These are phyloP conservation scores for Heterohyrax brucei DNA, from an alignment of 2,797 vertebrate genomes.

Conservation along the genomic window DNA sequence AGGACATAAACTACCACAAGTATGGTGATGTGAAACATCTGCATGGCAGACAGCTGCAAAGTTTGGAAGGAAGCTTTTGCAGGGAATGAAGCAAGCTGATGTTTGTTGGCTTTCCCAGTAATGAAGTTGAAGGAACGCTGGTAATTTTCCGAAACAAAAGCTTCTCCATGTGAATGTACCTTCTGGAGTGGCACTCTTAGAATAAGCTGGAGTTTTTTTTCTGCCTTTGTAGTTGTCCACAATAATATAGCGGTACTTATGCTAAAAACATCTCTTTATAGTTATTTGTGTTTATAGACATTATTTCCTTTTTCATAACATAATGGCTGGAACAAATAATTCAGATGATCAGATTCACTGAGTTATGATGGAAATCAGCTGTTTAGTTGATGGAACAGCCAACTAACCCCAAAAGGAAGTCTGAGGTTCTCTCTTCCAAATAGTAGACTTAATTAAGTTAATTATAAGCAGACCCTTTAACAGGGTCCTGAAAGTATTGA, in stretches of 20 bases:
- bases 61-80: conserved; percentile 82
- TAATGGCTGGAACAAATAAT: conserved; percentile 59
- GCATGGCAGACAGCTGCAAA: conserved; percentile 83
- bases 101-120: conserved; percentile 63
- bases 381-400: conserved; percentile 66
- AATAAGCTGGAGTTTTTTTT: conserved; percentile 12
- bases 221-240: conserved; percentile 19
- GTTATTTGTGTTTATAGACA: conserved; percentile 1
- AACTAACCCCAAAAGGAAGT: conserved; percentile 78
- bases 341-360: conserved; percentile 30
- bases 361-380: conserved; percentile 76
- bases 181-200: background rate
- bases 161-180: background rate
- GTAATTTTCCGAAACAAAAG: conserved; percentile 67
- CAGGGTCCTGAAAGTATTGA: conserved; percentile 58
- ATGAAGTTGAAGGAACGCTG: background rate
- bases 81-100: conserved; percentile 75
- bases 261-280: conserved; percentile 15
- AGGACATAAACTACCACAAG: conserved; percentile 87
- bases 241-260: background rate
- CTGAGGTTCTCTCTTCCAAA: conserved; percentile 79
- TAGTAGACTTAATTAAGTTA: conserved; percentile 77
- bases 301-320: conserved; percentile 33
- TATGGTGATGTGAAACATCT: conserved; percentile 92
- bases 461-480: conserved; percentile 78